These are phyloP conservation scores for Eclectus roratus DNA, from an alignment of 2,113 vertebrate species.

Conservation along the genomic window DNA sequence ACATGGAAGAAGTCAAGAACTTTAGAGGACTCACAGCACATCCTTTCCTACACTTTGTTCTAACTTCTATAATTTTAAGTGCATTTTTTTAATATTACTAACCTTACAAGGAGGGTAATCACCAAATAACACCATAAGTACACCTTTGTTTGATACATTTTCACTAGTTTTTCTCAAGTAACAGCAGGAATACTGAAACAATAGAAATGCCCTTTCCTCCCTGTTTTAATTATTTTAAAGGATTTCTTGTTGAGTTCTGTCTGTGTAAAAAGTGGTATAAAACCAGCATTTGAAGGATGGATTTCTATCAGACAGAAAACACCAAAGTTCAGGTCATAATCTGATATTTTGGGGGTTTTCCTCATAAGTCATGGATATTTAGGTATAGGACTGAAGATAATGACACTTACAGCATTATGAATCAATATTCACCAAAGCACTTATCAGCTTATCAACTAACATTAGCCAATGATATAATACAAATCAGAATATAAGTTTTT, in stretches of 20 bases:
- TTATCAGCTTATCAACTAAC: neutral
- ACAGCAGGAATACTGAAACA: neutral
- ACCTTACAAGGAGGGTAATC: neutral
- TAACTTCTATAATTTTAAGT: neutral
- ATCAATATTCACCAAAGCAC: neutral
- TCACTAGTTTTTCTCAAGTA: neutral
- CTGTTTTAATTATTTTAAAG: neutral
- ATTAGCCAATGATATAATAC: neutral
- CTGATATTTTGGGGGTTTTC: neutral
- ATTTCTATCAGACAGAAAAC: neutral
- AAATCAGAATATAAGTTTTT: neutral
- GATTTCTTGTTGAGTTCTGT: neutral
- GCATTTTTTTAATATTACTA: neutral
- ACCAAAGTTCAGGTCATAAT: neutral
- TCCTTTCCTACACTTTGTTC: neutral
- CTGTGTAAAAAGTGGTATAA: neutral
- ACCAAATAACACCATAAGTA: neutral
- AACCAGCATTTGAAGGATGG: neutral
- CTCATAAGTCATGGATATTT: neutral
- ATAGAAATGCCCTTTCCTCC: neutral
- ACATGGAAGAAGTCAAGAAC: neutral
- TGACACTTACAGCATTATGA: neutral
- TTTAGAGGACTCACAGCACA: neutral
- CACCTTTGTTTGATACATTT: neutral
- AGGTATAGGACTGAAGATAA: neutral